Percentiles rank a stretch among this genome's conserved stretches.
Evolutionary conservation across 2,888 invertebrate species (phyloP).

Genomic region (Deilephila elpenor): DNA sequence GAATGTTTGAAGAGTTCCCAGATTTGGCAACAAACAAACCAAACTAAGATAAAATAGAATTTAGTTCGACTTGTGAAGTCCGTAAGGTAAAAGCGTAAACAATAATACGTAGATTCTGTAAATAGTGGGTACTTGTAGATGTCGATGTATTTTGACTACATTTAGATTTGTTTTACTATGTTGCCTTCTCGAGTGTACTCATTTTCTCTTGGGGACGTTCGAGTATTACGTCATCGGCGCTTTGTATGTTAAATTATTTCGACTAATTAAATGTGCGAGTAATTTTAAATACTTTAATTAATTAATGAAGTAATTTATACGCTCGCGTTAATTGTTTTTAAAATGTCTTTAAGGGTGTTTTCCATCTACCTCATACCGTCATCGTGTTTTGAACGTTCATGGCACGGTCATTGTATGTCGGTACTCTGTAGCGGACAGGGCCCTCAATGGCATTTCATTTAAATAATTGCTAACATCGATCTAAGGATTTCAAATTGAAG

Average conservation of each 20-base stretch:
- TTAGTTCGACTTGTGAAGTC: slow-evolving; percentile 58
- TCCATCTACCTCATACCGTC: too few species aligned
- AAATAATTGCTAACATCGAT: too few species aligned
- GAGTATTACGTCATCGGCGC: background rate
- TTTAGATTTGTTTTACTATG: slow-evolving; percentile 6
- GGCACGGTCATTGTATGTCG: too few species aligned
- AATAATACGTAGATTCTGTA: slow-evolving; percentile 57
- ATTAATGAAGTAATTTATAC: too few species aligned
- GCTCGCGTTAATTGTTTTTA: too few species aligned
- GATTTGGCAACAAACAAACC: slow-evolving; percentile 77
- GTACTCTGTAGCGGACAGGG: too few species aligned
- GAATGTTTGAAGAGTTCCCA: slow-evolving; percentile 83
- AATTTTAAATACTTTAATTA: too few species aligned
- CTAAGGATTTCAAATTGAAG: too few species aligned
- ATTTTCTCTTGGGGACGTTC: background rate
- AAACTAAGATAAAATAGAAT: slow-evolving; percentile 71
- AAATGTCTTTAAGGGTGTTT: too few species aligned
- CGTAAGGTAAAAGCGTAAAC: slow-evolving; percentile 69
- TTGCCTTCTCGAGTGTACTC: slow-evolving; percentile 7
- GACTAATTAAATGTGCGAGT: too few species aligned
- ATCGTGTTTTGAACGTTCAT: too few species aligned
- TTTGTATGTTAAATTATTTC: background rate
- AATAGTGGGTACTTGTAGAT: slow-evolving; percentile 33
- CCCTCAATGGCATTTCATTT: too few species aligned
- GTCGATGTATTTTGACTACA: slow-evolving; percentile 11